Conservation (phyloP, 2,113 vertebrate species). For the Nycticebus coucang region DNA sequence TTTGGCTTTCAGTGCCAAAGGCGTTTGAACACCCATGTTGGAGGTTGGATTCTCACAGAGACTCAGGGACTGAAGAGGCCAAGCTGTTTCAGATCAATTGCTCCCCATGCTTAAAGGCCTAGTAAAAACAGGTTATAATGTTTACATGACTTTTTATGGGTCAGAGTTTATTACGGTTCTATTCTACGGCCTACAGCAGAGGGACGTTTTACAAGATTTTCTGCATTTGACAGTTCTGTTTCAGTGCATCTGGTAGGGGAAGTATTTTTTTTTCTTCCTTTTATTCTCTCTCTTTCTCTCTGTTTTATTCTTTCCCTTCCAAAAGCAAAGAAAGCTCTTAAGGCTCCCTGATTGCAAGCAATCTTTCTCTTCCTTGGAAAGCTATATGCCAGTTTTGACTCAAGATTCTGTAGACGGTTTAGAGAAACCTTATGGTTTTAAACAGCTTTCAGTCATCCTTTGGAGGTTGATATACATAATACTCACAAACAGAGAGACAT, state of each 20-base stretch:
- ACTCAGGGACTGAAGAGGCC: constrained; percentile 75
- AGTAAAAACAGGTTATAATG: constrained; percentile 89
- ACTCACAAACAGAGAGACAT: not conserved
- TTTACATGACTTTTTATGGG: constrained; percentile 89
- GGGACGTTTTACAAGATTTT: constrained; percentile 82
- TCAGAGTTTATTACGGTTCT: constrained; percentile 86
- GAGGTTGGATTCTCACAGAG: constrained; percentile 74
- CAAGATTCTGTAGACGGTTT: not conserved
- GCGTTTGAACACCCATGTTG: constrained; percentile 81
- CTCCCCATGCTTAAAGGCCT: constrained; percentile 84
- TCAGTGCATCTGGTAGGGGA: constrained; percentile 80
- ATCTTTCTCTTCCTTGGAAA: constrained; percentile 22
- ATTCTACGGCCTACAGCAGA: constrained; percentile 84
- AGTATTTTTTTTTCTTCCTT: not conserved
- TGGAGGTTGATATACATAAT: not conserved
- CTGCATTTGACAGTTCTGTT: constrained; percentile 81
- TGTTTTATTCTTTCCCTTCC: not conserved
- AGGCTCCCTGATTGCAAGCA: not conserved
- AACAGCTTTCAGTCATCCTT: not conserved
- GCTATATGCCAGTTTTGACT: not conserved
- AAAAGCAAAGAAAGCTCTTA: not conserved
- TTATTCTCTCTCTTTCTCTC: constrained; percentile 44
- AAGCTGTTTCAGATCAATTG: constrained; percentile 85
- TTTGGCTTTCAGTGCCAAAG: constrained; percentile 77
- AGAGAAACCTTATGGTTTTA: not conserved